These are phyloP conservation scores for Euleptes europaea DNA, from an alignment of 2,113 vertebrate genomes.

Conservation along the genomic window DNA sequence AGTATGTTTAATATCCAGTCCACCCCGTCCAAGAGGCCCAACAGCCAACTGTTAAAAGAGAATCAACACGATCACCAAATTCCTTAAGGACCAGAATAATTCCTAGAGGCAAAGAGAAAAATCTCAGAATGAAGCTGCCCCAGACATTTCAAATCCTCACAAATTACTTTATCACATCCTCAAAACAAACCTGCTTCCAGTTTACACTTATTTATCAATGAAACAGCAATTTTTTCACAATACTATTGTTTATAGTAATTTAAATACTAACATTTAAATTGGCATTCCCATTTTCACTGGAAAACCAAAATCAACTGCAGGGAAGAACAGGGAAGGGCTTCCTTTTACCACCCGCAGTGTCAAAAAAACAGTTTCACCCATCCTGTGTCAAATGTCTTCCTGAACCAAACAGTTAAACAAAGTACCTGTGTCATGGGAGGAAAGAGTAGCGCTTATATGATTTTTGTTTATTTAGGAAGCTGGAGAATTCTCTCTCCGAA, in stretches of 20 bases:
- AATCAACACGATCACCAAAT: background rate
- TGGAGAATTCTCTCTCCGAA: constrained; percentile 1
- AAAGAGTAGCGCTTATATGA: background rate
- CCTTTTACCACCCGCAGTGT: constrained; percentile 19
- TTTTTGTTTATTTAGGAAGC: constrained; percentile 1
- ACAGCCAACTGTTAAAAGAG: background rate
- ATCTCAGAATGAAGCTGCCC: background rate
- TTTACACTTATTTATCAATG: background rate
- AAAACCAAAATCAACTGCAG: constrained; percentile 7
- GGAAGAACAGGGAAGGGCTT: background rate
- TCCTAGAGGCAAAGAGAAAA: background rate
- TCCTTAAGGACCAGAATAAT: background rate
- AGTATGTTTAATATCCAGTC: too few species aligned
- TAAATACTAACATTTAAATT: background rate
- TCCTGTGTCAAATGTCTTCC: background rate
- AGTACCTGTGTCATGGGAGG: background rate
- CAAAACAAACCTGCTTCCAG: background rate
- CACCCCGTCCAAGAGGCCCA: background rate
- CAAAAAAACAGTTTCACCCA: fast-evolving
- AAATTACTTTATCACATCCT: background rate
- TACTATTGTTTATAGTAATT: background rate
- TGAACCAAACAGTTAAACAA: background rate
- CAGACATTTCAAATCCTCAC: background rate
- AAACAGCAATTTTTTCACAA: background rate
- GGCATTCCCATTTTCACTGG: constrained; percentile 2